These are phyloP conservation scores for Incurvaria masculella DNA, from an alignment of 2,888 invertebrate species.

Conservation along the genomic window DNA sequence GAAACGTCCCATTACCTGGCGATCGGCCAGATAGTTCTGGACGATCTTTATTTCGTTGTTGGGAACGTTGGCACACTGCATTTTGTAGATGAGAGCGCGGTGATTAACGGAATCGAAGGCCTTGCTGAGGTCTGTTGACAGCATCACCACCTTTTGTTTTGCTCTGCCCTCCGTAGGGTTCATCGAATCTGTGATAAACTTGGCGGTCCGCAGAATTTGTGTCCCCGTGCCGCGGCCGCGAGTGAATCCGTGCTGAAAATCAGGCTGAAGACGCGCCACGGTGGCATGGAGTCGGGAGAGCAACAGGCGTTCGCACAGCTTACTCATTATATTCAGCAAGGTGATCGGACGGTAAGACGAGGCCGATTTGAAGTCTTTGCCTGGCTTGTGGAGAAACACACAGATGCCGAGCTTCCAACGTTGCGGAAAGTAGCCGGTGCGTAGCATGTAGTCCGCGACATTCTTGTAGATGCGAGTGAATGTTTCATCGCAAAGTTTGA, in stretches of 20 bases:
- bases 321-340: conserved; percentile 10
- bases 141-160: conserved; percentile 8
- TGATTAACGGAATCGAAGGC: conserved; percentile 10
- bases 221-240: not conserved
- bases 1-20: conserved; percentile 1
- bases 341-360: conserved; percentile 10
- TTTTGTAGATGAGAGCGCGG: conserved; percentile 5
- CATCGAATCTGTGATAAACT: not conserved
- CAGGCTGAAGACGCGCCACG: not conserved
- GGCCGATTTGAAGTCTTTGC: conserved; percentile 7
- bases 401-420: conserved; percentile 6
- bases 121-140: conserved; percentile 9
- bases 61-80: conserved; percentile 3
- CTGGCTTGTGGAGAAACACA: conserved; percentile 8
- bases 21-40: conserved; percentile 6
- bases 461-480: too few relatives aligned
- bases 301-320: conserved; percentile 7
- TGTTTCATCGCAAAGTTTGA: conserved; percentile 11
- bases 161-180: not conserved
- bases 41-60: conserved; percentile 8
- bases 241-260: conserved; percentile 1
- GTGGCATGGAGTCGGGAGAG: not conserved
- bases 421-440: conserved; percentile 7
- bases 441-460: conserved; percentile 6
- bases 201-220: not conserved